phyloP scores from a whole-genome alignment of 30 jellyfish, hydroid and myxozoan species.

The Aurelia aurita region DNA sequence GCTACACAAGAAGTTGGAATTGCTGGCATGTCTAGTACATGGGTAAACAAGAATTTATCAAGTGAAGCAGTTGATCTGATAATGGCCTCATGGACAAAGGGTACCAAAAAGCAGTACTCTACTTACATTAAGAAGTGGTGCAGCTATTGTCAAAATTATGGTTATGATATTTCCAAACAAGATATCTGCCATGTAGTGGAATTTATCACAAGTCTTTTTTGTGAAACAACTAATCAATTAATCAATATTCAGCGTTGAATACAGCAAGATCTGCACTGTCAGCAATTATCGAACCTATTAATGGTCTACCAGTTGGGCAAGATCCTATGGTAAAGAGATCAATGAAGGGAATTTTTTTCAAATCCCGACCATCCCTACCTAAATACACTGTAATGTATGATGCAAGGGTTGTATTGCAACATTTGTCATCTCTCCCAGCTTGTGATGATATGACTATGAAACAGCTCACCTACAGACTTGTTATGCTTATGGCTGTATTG shows the following conservation, averaged over 20 bases:
- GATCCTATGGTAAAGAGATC: slow-evolving; percentile 8
- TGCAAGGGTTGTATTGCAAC: too few species aligned
- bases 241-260: slow-evolving; percentile 2
- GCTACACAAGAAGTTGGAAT: background rate
- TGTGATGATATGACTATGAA: too few species aligned
- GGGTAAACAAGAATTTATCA: background rate
- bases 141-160: background rate
- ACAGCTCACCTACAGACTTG: too few species aligned
- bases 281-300: background rate
- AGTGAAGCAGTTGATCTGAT: background rate
- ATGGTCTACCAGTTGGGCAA: slow-evolving; percentile 20
- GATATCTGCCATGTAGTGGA: background rate
- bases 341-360: slow-evolving; percentile 11
- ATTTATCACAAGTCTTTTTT: slow-evolving; percentile 12
- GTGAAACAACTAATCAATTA: background rate
- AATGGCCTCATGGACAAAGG: background rate
- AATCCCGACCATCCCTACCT: too few species aligned
- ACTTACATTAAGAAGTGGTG: background rate
- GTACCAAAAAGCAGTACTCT: background rate
- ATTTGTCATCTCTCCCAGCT: too few species aligned
- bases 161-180: background rate
- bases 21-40: background rate
- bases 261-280: slow-evolving; percentile 60
- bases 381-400: too few species aligned
- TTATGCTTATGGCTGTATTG: too few species aligned